Evolutionary conservation across 2,113 vertebrate genomes (phyloP).

Genomic region (Sorex fumeus): DNA sequence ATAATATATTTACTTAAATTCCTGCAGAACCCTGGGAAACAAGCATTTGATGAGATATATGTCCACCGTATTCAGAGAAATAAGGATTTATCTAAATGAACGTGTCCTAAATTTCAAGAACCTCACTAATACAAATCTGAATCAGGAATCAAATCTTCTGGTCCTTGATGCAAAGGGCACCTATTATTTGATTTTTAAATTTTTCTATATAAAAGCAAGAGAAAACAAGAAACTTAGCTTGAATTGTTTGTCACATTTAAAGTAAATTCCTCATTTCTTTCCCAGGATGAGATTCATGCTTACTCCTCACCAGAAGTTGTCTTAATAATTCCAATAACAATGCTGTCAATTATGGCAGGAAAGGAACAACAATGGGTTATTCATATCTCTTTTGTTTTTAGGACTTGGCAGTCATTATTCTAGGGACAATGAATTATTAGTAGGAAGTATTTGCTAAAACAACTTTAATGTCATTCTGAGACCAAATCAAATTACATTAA

Average conservation of each 20-base stretch:
- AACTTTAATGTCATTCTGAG: too few species aligned
- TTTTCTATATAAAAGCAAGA: conserved; percentile 48
- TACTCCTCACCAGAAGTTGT: not conserved
- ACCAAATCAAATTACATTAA: too few species aligned
- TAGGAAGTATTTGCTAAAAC: too few species aligned
- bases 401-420: not conserved
- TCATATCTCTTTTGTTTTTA: not conserved
- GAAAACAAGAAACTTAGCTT: conserved; percentile 23
- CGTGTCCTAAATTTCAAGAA: not conserved
- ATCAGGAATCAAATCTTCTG: not conserved
- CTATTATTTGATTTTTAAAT: conserved; percentile 44
- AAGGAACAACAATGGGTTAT: not conserved
- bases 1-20: conserved; percentile 15
- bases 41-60: conserved; percentile 28
- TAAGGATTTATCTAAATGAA: not conserved
- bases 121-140: not conserved
- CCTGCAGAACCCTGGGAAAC: conserved; percentile 29
- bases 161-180: not conserved
- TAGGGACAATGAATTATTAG: not conserved
- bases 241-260: not conserved
- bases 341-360: not conserved
- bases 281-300: not conserved
- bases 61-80: conserved; percentile 21
- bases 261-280: conserved; percentile 45
- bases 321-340: conserved; percentile 32